Evolutionary conservation across 23 tunicate species (phyloP).

Genomic region (Trididemnum clinides): DNA sequence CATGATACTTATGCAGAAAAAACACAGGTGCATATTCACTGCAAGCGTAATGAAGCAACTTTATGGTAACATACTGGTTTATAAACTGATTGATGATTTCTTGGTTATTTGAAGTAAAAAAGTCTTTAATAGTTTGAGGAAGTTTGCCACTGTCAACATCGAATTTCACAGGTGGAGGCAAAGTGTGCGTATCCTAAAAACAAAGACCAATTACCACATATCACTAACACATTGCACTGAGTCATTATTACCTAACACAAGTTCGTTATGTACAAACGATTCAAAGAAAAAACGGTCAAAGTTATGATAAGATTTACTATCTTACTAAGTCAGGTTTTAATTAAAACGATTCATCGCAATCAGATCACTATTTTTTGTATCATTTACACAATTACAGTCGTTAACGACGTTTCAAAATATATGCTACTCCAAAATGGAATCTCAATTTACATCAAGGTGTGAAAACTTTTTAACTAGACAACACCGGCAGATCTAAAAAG

Average conservation of each 20-base stretch:
- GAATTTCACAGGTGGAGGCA: slow-evolving; percentile 77
- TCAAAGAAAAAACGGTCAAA: no score
- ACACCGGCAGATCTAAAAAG: no score
- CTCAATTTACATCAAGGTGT: no score
- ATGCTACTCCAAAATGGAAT: no score
- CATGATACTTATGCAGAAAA: no score
- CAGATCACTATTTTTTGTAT: not conserved
- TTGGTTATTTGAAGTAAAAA: slow-evolving; percentile 33
- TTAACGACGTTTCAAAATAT: not conserved
- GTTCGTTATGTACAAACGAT: no score
- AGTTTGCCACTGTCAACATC: slow-evolving; percentile 50
- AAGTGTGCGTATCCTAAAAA: slow-evolving; percentile 61
- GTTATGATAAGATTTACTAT: no score
- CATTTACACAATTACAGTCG: not conserved
- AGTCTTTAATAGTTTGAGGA: slow-evolving; percentile 21
- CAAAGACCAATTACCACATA: no score
- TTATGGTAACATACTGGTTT: slow-evolving; percentile 34
- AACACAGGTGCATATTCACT: no score
- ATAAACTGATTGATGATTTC: slow-evolving; percentile 56
- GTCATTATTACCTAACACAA: not conserved
- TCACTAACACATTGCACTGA: not conserved
- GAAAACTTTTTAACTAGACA: no score
- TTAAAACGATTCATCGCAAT: not conserved
- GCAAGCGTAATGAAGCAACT: no score
- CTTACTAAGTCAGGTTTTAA: no score